Evolutionary conservation across 2,113 vertebrate species (phyloP).

Genomic region (Glaucomys volans): DNA sequence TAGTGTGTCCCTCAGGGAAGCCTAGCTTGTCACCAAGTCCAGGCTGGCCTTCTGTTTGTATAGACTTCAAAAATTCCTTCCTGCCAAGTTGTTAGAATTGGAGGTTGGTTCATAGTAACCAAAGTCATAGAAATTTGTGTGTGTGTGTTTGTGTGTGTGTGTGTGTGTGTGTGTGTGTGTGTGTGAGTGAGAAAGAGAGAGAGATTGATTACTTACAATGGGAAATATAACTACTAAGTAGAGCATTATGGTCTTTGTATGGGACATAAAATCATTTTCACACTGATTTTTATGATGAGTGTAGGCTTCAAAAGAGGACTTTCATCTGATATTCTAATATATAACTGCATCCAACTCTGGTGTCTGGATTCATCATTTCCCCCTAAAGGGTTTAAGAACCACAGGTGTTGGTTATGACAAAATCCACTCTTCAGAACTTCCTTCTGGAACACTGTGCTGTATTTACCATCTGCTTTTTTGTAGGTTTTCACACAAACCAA

Average conservation of each 20-base stretch:
- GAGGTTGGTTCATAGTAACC: background rate
- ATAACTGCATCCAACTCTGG: background rate
- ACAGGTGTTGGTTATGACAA: background rate
- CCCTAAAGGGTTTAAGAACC: background rate
- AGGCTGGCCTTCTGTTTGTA: background rate
- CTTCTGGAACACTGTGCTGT: background rate
- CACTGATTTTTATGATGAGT: background rate
- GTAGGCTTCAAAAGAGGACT: background rate
- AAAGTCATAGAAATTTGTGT: background rate
- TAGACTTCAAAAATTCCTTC: background rate
- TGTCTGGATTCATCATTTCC: background rate
- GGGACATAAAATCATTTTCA: background rate
- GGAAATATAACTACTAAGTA: background rate
- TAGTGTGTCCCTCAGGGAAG: background rate
- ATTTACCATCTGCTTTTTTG: background rate
- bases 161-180: background rate
- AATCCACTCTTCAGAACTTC: background rate
- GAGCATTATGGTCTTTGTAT: background rate
- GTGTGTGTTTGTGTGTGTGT: background rate
- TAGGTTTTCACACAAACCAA: background rate
- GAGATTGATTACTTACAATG: background rate
- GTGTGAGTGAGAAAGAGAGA: background rate
- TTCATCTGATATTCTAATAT: slow-evolving; percentile 20
- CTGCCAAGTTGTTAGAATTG: background rate
- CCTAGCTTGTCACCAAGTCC: background rate